Conservation (phyloP, 2,113 vertebrate genomes). For the Hassar affinis region DNA sequence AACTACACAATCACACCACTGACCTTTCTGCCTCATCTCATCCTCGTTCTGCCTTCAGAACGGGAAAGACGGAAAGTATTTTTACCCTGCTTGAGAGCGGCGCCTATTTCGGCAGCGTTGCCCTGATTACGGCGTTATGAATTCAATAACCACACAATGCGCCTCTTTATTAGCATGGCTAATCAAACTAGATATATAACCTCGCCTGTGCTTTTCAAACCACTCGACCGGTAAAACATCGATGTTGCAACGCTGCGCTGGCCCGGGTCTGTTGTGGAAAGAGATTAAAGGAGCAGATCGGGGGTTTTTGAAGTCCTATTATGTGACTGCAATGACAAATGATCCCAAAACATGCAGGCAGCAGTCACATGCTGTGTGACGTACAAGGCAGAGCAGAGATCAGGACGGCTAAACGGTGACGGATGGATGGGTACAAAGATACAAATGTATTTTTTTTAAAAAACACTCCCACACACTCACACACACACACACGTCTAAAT, state of each 20-base stretch:
- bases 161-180: not conserved
- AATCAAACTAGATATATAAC: too few relatives aligned
- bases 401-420: not conserved
- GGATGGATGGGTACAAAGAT: not conserved
- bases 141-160: too few relatives aligned
- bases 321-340: constrained; percentile 46
- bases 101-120: not conserved
- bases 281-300: constrained; percentile 47
- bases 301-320: constrained; percentile 47
- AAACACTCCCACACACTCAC: too few relatives aligned
- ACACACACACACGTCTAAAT: not conserved
- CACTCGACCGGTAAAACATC: not conserved
- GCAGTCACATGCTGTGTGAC: constrained; percentile 21
- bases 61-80: not conserved
- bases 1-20: not conserved
- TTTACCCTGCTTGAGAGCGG: not conserved
- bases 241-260: not conserved
- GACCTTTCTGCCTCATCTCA: not conserved
- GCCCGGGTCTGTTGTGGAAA: constrained; percentile 16
- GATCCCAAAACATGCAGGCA: constrained; percentile 12
- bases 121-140: not conserved
- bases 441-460: not conserved
- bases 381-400: constrained; percentile 12
- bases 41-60: not conserved
- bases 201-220: not conserved